These are phyloP conservation scores for Pterocles orientalis DNA, from an alignment of 2,113 vertebrate genomes.

Conservation along the genomic window DNA sequence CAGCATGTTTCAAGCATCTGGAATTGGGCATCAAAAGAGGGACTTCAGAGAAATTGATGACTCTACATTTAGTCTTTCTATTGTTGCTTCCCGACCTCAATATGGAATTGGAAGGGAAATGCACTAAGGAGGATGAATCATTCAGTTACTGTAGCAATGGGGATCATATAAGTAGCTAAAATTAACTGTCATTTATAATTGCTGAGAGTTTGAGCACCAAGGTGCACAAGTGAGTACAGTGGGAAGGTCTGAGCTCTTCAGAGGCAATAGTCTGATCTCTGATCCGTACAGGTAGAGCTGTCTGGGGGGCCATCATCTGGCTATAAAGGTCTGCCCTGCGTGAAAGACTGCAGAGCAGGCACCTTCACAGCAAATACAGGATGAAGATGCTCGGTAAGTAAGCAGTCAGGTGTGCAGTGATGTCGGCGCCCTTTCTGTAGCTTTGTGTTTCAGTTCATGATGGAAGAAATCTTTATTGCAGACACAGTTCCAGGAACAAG, in stretches of 20 bases:
- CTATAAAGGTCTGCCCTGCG: background rate
- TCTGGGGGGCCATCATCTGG: background rate
- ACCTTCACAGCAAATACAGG: background rate
- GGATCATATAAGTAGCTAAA: background rate
- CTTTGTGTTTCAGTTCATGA: background rate
- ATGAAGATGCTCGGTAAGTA: background rate
- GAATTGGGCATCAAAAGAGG: background rate
- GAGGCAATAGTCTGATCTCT: background rate
- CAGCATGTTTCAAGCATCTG: background rate
- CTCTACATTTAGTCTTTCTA: background rate
- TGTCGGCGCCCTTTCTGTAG: background rate
- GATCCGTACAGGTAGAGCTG: background rate
- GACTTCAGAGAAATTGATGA: background rate
- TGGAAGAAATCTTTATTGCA: background rate
- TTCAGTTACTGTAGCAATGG: background rate
- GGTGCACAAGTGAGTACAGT: background rate
- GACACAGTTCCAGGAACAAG: background rate
- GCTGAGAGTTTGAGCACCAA: background rate
- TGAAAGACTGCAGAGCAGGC: background rate
- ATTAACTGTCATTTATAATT: constrained; percentile 3
- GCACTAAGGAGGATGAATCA: background rate
- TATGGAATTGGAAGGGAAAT: background rate
- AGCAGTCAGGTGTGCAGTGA: background rate
- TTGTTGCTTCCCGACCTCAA: background rate
- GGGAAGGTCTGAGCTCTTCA: background rate